Conservation (phyloP, 2,888 invertebrate species). For the Rhogogaster chlorosoma region DNA sequence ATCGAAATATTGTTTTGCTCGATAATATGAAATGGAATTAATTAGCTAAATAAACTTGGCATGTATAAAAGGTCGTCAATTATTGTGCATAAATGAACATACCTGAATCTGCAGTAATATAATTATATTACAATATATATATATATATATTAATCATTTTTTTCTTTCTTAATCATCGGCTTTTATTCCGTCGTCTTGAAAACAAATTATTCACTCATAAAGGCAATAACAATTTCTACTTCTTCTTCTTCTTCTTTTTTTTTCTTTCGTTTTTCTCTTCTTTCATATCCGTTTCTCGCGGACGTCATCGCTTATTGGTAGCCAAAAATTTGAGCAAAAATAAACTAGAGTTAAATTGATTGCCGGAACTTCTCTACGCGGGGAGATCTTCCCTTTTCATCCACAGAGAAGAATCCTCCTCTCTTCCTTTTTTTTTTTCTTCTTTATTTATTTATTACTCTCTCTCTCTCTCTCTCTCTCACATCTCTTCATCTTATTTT, state of each 20-base stretch:
- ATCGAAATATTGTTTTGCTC: no score
- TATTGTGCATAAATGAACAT: no score
- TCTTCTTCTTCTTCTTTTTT: not conserved
- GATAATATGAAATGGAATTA: no score
- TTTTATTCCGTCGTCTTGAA: no score
- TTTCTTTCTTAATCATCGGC: no score
- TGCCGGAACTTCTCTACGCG: no score
- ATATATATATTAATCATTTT: no score
- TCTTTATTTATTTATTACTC: not conserved
- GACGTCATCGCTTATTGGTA: not conserved
- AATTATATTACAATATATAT: no score
- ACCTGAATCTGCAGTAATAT: no score
- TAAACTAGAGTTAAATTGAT: constrained; percentile 4
- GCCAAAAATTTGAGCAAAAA: not conserved
- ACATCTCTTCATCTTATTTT: not conserved
- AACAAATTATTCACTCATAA: not conserved
- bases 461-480: not conserved
- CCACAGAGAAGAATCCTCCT: not conserved
- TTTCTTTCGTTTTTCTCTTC: not conserved
- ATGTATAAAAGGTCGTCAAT: no score
- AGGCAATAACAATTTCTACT: not conserved
- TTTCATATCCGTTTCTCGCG: not conserved
- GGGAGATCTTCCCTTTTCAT: not conserved
- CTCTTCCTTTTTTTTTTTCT: not conserved
- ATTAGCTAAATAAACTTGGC: no score